Evolutionary conservation across 2,113 vertebrate genomes (phyloP), one percentile per base, ranked within the genome.

Genomic region (Antechinus flavipes): DNA sequence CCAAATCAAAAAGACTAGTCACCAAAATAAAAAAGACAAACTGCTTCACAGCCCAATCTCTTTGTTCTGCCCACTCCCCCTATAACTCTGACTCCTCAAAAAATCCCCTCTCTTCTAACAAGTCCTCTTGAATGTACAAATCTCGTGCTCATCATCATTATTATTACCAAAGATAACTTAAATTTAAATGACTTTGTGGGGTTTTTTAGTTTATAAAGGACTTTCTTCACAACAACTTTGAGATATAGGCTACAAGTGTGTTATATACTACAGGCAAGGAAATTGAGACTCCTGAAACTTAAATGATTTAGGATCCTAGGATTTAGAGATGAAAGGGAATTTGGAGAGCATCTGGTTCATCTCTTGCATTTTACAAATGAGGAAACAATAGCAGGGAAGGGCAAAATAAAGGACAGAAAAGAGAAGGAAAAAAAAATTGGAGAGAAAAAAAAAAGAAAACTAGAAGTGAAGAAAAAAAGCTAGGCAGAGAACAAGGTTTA

Each of bases 401-500:
- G 19, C 23, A 42, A 84, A 23, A 19, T 19, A 84, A 84, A 76
- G 1, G 14, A n/a, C 61, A 76, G 35, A 27, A 95, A 50, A 93
- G 16, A 61, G 55, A 14, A 11, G 89, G 1, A 53, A 93, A 7
- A 84, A n/a, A 14, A 94, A 56, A 24, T 0, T 30, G 46, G 9
- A 12, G 53, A 50, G 35, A 89, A 68, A 53, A 23, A 53, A 23
- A 26, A 16, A 58, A 56, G 46, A 58, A 50, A 95, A 26, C 26
- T 7, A 84, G 90, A 61, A 90, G n/a, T 94, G n/a, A 27, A 50
- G 53, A 16, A 1, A 68, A 89, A 92, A 42, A 27, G 1, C 58
- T 90, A 97, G 49, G 11, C 92, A 56, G 8, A 89, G 92, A 92
- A 54, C 3, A 93, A 97, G 94, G 19, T 84, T 84, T 7, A 42